Conservation (phyloP, 2,888 invertebrate species). For the Metacarcinus magister region DNA sequence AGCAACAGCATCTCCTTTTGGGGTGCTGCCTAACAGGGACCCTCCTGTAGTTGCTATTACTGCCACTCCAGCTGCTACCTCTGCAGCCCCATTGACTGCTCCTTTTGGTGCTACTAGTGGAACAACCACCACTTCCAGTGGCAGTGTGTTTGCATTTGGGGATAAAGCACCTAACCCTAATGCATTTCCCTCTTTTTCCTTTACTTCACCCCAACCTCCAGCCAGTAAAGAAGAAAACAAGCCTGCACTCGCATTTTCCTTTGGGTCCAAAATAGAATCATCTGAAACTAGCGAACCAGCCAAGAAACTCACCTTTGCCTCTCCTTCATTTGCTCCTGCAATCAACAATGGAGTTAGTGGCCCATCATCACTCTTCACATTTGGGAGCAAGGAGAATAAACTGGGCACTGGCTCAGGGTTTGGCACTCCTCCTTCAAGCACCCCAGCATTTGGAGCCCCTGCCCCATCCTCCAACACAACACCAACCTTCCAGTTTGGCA, state of each 20-base stretch:
- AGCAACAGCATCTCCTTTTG: not conserved
- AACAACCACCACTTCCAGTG: not conserved
- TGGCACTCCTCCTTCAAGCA: conserved; percentile 64
- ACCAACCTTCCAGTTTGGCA: conserved; percentile 76
- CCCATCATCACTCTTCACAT: conserved; percentile 59
- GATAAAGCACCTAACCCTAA: conserved; percentile 52
- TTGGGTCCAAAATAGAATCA: conserved; percentile 56
- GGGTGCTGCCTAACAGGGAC: not conserved
- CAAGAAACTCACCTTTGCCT: conserved; percentile 64
- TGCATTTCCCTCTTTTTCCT: conserved; percentile 58
- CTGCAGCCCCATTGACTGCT: conserved; percentile 17
- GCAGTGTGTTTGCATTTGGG: conserved; percentile 60
- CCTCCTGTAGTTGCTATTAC: conserved; percentile 19
- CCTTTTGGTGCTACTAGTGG: conserved; percentile 54
- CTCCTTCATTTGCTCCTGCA: conserved; percentile 18
- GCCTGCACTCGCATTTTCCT: conserved; percentile 57
- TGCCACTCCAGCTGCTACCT: conserved; percentile 6
- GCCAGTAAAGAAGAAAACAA: conserved; percentile 62
- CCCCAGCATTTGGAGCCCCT: conserved; percentile 76
- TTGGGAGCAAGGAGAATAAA: conserved; percentile 75
- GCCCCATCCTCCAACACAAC: conserved; percentile 73
- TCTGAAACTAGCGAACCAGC: conserved; percentile 64
- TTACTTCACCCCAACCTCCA: conserved; percentile 40
- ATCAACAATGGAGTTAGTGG: conserved; percentile 68
- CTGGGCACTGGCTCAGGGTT: conserved; percentile 72